Percentiles rank a stretch among this genome's conserved stretches.
These are phyloP conservation scores for Emys orbicularis DNA, from an alignment of 2,797 vertebrate species.

Conservation along the genomic window DNA sequence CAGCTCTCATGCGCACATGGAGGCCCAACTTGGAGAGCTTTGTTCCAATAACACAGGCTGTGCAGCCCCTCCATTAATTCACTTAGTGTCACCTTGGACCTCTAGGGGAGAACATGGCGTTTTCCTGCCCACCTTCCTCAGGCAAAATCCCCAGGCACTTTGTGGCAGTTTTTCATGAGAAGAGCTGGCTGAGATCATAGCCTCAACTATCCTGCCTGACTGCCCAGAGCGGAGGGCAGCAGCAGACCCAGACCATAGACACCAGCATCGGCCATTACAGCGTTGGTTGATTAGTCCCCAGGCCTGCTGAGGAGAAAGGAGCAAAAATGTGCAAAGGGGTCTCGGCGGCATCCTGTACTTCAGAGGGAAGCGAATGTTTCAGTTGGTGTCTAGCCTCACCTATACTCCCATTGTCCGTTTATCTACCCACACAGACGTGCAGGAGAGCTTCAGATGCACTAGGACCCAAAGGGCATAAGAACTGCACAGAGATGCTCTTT, in stretches of 20 bases:
- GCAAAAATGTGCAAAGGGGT: neutral
- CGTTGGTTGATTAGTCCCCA: neutral
- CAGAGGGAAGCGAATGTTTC: neutral
- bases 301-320: neutral
- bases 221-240: neutral
- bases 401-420: no score
- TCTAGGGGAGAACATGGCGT: neutral
- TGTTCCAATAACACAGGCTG: neutral
- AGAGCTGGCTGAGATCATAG: neutral
- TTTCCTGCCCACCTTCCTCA: no score
- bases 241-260: neutral
- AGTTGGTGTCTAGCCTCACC: no score
- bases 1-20: neutral
- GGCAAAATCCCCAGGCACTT: neutral
- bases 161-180: neutral
- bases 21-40: no score
- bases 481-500: fast-evolving
- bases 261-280: neutral
- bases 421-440: no score
- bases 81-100: neutral
- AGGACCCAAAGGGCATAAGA: neutral
- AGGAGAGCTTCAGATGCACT: neutral
- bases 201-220: neutral
- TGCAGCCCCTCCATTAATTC: neutral
- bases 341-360: neutral